phyloP scores from a whole-genome alignment of 2,113 vertebrate species.

The Rhinolophus sinicus region DNA sequence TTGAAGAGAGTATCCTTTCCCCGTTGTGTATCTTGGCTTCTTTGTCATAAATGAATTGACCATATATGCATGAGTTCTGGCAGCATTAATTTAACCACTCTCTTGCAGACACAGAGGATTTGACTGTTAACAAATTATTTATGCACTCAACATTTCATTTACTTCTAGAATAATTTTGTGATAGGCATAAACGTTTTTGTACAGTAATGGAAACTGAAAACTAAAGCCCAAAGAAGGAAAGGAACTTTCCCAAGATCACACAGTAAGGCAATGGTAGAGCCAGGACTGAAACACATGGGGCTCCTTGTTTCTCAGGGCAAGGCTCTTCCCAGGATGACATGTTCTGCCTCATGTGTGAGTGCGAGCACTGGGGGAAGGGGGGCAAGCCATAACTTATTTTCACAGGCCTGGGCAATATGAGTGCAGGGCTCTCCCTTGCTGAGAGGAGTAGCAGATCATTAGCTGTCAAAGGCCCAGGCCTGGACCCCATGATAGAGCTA shows the following conservation, averaged over 20 bases:
- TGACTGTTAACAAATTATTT: conserved; percentile 20
- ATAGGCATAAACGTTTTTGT: not conserved
- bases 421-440: not conserved
- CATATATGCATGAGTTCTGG: not conserved
- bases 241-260: not conserved
- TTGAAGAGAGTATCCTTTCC: not conserved
- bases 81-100: not conserved
- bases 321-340: not conserved
- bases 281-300: not conserved
- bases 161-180: not conserved
- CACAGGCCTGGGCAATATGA: not conserved
- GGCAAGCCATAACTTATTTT: not conserved
- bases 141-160: not conserved
- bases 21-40: not conserved
- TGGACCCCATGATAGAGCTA: not conserved
- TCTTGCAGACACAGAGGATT: not conserved
- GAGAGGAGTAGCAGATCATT: not conserved
- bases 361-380: not conserved
- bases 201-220: conserved; percentile 13
- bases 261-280: not conserved
- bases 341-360: not conserved
- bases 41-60: not conserved
- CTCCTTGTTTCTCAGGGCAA: not conserved
- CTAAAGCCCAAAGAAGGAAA: not conserved
- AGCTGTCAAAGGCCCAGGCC: not conserved